Conservation (phyloP, 2,888 invertebrate species). For the Coleophora deauratella region DNA sequence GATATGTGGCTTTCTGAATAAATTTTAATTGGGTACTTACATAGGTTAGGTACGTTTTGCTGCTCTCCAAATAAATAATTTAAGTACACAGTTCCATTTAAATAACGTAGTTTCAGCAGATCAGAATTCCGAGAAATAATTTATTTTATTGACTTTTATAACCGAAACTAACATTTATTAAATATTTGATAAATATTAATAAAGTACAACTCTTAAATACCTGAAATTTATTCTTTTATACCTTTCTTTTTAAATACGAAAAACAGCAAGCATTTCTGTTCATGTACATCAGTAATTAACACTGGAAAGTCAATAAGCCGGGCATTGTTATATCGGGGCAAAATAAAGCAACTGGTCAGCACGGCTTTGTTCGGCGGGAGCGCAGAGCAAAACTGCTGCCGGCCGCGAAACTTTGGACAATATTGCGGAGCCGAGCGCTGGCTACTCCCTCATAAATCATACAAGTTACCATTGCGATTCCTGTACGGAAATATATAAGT, state of each 20-base stretch:
- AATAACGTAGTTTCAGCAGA: no score
- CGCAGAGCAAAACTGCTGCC: slow-evolving; percentile 20
- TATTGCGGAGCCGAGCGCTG: slow-evolving; percentile 34
- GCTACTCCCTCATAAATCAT: slow-evolving; percentile 46
- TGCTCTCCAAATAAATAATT: background rate
- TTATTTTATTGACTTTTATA: slow-evolving; percentile 28
- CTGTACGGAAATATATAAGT: slow-evolving; percentile 53
- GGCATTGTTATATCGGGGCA: slow-evolving; percentile 33
- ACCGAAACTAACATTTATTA: slow-evolving; percentile 13
- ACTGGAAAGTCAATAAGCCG: slow-evolving; percentile 33
- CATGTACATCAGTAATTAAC: slow-evolving; percentile 42
- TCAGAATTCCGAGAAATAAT: no score
- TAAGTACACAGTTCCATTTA: slow-evolving; percentile 2
- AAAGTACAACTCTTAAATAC: no score
- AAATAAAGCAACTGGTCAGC: slow-evolving; percentile 42
- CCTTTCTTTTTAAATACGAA: no score
- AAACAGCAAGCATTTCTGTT: no score
- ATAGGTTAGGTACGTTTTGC: slow-evolving; percentile 19
- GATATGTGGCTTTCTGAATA: no score
- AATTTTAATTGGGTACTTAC: no score
- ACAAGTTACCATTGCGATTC: slow-evolving; percentile 47
- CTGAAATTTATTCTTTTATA: no score
- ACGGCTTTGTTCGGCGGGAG: slow-evolving; percentile 25
- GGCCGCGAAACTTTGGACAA: slow-evolving; percentile 37
- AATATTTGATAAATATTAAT: slow-evolving; percentile 29